A percentile compares a stretch with the other conserved stretches of the same genome.
phyloP scores from a whole-genome alignment of 2,797 vertebrate genomes.

The Garrulus glandarius region DNA sequence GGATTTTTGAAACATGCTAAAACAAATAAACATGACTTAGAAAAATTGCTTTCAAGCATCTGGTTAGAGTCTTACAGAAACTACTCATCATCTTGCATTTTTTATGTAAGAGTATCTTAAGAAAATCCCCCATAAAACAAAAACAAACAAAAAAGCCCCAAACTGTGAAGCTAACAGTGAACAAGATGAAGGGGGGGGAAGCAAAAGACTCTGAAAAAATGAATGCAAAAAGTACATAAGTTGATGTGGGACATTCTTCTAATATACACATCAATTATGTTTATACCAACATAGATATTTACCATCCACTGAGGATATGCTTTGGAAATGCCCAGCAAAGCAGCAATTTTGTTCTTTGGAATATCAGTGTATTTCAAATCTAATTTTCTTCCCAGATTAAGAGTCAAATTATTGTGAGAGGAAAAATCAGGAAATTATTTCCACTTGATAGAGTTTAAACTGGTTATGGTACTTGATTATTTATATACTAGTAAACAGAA shows the following conservation, averaged over 20 bases:
- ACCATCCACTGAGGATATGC: not conserved
- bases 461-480: not conserved
- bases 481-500: not conserved
- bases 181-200: not conserved
- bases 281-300: not conserved
- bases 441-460: not conserved
- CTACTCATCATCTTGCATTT: not conserved
- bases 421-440: not conserved
- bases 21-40: not conserved
- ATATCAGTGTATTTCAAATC: not conserved
- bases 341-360: not conserved
- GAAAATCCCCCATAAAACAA: not conserved
- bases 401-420: not conserved
- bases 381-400: not conserved
- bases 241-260: fast-evolving
- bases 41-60: not conserved
- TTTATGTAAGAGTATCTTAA: not conserved
- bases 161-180: not conserved
- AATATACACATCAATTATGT: not conserved
- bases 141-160: not conserved
- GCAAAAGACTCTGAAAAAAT: not conserved
- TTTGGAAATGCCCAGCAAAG: not conserved
- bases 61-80: not conserved
- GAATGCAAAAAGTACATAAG: not conserved
- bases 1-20: not conserved